Evolutionary conservation across 2,888 invertebrate genomes (phyloP).

Genomic region (Chloroclystis v-ata): DNA sequence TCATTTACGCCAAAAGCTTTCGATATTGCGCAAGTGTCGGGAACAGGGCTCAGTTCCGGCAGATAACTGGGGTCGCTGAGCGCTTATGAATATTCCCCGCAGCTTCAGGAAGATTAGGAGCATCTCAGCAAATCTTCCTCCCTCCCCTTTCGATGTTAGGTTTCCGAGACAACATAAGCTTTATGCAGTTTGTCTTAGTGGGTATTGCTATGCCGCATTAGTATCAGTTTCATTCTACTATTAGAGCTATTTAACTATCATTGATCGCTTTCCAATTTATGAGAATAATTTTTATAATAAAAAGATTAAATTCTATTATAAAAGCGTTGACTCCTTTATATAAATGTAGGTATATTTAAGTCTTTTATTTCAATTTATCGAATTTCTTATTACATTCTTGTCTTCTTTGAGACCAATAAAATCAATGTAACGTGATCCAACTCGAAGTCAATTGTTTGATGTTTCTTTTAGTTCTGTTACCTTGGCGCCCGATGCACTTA

Average conservation of each 20-base stretch:
- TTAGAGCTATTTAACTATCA: no score
- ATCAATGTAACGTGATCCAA: conserved; percentile 4
- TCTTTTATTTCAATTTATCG: no score
- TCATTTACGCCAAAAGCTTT: conserved; percentile 5
- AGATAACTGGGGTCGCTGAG: conserved; percentile 45
- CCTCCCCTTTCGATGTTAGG: conserved; percentile 21
- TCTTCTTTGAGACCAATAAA: conserved; percentile 1
- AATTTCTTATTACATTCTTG: background rate
- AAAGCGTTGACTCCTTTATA: no score
- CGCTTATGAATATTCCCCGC: conserved; percentile 52
- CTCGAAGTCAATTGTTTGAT: conserved; percentile 43
- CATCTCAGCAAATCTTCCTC: conserved; percentile 33
- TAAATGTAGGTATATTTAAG: no score
- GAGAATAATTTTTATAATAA: no score
- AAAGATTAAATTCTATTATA: no score
- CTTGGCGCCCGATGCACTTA: conserved; percentile 31
- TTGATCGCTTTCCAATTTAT: no score
- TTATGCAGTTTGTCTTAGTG: conserved; percentile 8
- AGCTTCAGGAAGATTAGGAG: conserved; percentile 47
- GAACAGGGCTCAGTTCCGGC: conserved; percentile 38
- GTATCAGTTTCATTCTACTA: no score
- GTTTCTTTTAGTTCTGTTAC: conserved; percentile 35
- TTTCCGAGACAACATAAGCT: conserved; percentile 24
- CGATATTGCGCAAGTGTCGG: conserved; percentile 25
- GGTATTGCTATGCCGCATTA: no score